Base-by-base conservation (phyloP, 2,113 vertebrate species). In the Pluvialis apricaria region DNA sequence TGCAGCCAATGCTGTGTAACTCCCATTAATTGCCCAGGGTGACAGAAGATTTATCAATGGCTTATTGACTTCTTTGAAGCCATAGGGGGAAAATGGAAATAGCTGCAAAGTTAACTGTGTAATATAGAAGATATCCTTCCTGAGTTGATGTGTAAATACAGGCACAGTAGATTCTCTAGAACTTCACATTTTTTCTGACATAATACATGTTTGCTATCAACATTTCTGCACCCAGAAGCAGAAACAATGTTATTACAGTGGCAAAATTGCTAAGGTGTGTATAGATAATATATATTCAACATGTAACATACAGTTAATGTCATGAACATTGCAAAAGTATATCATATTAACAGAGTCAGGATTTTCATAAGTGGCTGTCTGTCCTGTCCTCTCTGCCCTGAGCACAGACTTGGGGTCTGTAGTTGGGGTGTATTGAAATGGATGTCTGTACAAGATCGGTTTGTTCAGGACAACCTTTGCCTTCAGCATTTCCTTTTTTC, bases 11-110 rank as follows among this genome's bases (percentile, higher is more conserved):
- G 94, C 96, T 96, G 92, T 98, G 94, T 96, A 97, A 96, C 94
- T 98, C 94, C 93, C 95, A 97, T 98, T 98, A 98, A 98, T 98
- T 98, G 96, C 94, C 65, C 82, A 88, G n/a, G 90, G 94, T 90
- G 96, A 98, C 97, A 97, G 96, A 97, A 97, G 97, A 97, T 98
- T 98, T 98, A 98, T 98, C 97, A 98, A 97, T 98, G 97, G 95
- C 95, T 97, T 97, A 98, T 97, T 98, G 98, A 98, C 93, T 97
- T 94, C 82, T 96, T 97, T 57, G 90, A 95, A 97, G 82, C 55
- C 73, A 76, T 77, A 66, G 79, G 29, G 65, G 25, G 45, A 49
- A 88, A 80, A 95, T 95, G 70, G 82, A 82, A 92, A 86, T 64
- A 92, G 64, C 78, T 96, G 90, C 70, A 62, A 97, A 94, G 92